Conservation (phyloP, 2,888 invertebrate species). For the Masnerella sp. region DNA sequence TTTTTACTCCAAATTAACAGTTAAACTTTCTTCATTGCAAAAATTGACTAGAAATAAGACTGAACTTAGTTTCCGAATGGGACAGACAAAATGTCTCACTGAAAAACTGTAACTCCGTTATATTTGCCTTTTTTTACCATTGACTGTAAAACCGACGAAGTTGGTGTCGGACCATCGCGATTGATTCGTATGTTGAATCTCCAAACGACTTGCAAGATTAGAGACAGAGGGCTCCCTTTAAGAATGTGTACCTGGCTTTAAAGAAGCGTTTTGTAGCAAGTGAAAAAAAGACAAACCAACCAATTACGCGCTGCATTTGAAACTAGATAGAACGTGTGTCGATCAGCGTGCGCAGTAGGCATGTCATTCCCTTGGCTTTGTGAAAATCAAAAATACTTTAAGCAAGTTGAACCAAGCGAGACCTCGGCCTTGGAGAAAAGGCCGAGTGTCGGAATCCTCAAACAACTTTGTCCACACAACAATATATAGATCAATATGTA, state of each 20-base stretch:
- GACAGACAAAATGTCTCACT: too few relatives aligned
- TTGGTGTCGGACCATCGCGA: neutral
- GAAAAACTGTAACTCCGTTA: too few relatives aligned
- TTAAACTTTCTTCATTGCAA: too few relatives aligned
- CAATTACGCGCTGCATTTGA: constrained; percentile 51
- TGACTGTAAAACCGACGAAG: constrained; percentile 27
- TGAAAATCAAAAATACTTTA: constrained; percentile 55
- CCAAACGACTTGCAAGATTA: constrained; percentile 4
- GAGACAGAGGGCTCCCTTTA: constrained; percentile 42
- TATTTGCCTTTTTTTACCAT: too few relatives aligned
- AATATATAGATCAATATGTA: too few relatives aligned
- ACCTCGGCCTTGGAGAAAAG: constrained; percentile 29
- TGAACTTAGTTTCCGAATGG: too few relatives aligned
- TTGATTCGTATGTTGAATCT: neutral
- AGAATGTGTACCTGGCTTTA: constrained; percentile 54
- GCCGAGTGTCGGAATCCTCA: constrained; percentile 9
- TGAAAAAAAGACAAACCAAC: constrained; percentile 51
- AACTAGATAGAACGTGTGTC: constrained; percentile 53
- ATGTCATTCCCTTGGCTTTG: constrained; percentile 59
- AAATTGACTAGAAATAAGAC: too few relatives aligned
- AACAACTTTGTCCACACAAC: too few relatives aligned
- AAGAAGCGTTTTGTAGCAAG: constrained; percentile 57
- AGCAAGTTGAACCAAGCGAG: constrained; percentile 47
- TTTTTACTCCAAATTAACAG: too few relatives aligned
- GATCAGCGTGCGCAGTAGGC: constrained; percentile 58